phyloP scores from a whole-genome alignment of 2,113 vertebrate genomes.

The Microtus pennsylvanicus region DNA sequence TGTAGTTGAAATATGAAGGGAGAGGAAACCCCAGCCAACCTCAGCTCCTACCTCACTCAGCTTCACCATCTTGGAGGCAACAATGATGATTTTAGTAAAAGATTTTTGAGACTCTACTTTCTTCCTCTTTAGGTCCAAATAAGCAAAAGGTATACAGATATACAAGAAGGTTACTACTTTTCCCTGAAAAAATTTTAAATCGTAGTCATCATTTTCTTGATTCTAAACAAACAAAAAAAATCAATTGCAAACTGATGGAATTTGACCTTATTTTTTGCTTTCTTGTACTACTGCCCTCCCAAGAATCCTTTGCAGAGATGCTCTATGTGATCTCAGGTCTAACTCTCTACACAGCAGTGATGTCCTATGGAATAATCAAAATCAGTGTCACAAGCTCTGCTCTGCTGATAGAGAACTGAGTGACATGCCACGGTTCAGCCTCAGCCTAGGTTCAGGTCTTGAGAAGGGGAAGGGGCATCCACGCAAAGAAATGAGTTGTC shows the following conservation, averaged over 20 bases:
- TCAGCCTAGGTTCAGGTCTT: too few relatives aligned
- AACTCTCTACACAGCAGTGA: not conserved
- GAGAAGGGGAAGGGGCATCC: too few relatives aligned
- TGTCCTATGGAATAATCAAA: not conserved
- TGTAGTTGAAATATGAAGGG: not conserved
- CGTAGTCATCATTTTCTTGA: not conserved
- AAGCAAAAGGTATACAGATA: constrained; percentile 3
- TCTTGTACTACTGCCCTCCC: not conserved
- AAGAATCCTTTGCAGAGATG: not conserved
- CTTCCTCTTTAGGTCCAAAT: constrained; percentile 8
- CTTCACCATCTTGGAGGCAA: not conserved
- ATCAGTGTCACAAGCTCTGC: not conserved
- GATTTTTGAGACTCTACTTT: not conserved
- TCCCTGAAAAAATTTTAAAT: not conserved
- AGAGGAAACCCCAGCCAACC: not conserved
- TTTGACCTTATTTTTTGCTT: not conserved
- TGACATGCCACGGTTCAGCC: not conserved
- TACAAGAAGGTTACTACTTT: constrained; percentile 9
- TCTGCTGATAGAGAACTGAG: not conserved
- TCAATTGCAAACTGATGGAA: not conserved
- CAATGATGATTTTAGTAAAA: not conserved
- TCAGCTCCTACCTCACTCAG: not conserved
- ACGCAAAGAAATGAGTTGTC: too few relatives aligned
- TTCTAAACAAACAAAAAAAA: not conserved
- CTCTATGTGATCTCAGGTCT: not conserved